Evolutionary conservation across 2,113 vertebrate species (phyloP).

Genomic region (Strix uralensis): DNA sequence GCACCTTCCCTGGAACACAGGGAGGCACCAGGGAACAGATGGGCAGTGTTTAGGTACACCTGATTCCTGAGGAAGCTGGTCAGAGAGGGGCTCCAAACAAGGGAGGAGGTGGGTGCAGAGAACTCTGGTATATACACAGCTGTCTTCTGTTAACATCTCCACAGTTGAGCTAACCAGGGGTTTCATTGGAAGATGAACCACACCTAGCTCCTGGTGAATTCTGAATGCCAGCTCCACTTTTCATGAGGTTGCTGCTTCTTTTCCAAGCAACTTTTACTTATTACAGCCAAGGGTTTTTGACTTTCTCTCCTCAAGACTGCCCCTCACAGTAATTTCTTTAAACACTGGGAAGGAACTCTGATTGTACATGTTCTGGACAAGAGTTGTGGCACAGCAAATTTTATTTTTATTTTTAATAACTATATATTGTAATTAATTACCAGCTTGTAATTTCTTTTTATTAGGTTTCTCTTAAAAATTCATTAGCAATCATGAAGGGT

Average conservation of each 20-base stretch:
- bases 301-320: neutral
- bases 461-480: constrained; percentile 8
- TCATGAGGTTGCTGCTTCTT: neutral
- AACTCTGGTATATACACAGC: neutral
- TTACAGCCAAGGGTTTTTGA: neutral
- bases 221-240: neutral
- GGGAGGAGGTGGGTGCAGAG: neutral
- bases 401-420: constrained; percentile 18
- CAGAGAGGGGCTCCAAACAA: neutral
- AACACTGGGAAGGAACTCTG: neutral
- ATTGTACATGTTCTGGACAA: neutral
- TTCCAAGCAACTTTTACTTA: neutral
- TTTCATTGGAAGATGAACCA: neutral
- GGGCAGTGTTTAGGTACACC: neutral
- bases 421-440: neutral
- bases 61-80: neutral
- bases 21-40: neutral
- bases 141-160: neutral
- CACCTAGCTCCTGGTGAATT: neutral
- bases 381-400: neutral
- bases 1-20: neutral
- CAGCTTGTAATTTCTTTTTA: neutral
- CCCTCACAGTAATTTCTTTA: neutral
- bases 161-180: neutral
- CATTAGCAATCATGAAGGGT: neutral